phyloP scores from a whole-genome alignment of 2,888 invertebrate species.

The Thymelicus lineola region DNA sequence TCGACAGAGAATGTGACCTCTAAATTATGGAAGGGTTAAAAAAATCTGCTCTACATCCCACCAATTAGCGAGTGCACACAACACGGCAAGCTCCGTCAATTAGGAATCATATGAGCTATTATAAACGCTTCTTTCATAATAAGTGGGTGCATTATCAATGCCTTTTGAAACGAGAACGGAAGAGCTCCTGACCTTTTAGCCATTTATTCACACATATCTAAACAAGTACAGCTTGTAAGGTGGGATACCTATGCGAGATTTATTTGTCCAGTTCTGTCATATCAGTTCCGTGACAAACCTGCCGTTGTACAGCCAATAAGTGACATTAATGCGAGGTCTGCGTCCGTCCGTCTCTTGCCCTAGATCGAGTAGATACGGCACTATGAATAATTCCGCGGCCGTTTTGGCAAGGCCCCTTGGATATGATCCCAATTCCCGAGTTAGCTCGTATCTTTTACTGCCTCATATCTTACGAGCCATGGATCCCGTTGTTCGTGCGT shows the following conservation, averaged over 20 bases:
- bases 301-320: slow-evolving; percentile 4
- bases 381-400: slow-evolving; percentile 43
- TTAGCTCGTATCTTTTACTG: slow-evolving; percentile 42
- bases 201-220: no score
- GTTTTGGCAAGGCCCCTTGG: slow-evolving; percentile 44
- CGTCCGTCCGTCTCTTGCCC: slow-evolving; percentile 17
- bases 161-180: no score
- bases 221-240: no score
- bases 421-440: slow-evolving; percentile 44
- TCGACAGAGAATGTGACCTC: no score
- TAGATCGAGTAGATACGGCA: slow-evolving; percentile 35
- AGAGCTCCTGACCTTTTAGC: no score
- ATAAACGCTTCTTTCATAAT: no score
- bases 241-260: background rate
- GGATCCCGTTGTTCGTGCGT: slow-evolving; percentile 27
- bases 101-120: no score
- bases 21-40: no score
- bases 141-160: no score
- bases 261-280: background rate
- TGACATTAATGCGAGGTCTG: slow-evolving; percentile 15
- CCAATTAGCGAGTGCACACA: no score
- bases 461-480: slow-evolving; percentile 41
- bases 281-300: background rate
- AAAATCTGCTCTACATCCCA: no score
- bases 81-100: no score